Base-by-base conservation (phyloP, 2,797 vertebrate genomes). In the Podargus strigoides region DNA sequence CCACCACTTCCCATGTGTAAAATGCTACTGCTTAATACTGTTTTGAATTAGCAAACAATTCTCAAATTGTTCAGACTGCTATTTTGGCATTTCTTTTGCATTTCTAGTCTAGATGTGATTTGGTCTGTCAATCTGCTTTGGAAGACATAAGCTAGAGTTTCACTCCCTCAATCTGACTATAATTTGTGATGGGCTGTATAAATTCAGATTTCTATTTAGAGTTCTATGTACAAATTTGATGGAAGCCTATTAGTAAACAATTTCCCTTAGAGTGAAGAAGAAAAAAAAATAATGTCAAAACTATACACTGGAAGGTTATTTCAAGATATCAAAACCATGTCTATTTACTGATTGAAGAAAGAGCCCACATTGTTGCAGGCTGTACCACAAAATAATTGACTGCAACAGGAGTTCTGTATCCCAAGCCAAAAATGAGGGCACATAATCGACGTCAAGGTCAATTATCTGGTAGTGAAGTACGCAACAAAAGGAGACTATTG, bases 401-500 rank as follows among this genome's bases (percentile, higher is more conserved):
- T 98, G 97, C 97, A 98, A 98, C 96, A 97, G 97, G 97, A 97
- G 97, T 97, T 96, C 95, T 96, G 90, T 64, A 96, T 97, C 94
- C 90, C 80, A 95, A 94, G 97, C 97, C 97, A 98, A 98, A 98
- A 98, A 97, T 95, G 97, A 98, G 95, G 93, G 96, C 97, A 95
- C 95, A 93, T 97, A 97, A 98, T 97, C 89, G 86, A 97, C 94
- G 96, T 98, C 97, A 98, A 97, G 97, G 97, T 98, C 97, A 98
- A 98, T 98, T 97, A 98, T 98, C 97, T 98, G 95, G 95, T 96
- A 97, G 93, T 92, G 79, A 97, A 97, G 94, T 93, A 97, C 85
- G 93, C 97, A 98, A 98, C 97, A 98, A 98, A 97, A 97, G 97
- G 95, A 97, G 96, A 96, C 95, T 95, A 97, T 98, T 98, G 96